A percentile compares a stretch with the other conserved stretches of the same genome.
phyloP scores from a whole-genome alignment of 2,797 vertebrate species.

The Anguilla marmorata region DNA sequence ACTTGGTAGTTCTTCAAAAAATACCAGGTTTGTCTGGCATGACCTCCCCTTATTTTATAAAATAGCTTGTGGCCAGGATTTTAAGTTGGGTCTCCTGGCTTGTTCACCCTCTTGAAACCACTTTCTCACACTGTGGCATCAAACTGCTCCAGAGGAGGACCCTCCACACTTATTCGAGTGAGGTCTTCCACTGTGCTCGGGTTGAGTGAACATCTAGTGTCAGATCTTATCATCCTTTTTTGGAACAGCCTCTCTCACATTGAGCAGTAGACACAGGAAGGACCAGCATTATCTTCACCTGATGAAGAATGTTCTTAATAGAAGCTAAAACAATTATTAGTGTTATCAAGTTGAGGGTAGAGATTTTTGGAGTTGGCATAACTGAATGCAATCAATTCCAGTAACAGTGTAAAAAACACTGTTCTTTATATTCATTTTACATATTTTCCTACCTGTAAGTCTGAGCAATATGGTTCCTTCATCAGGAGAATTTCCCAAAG shows the following conservation, averaged over 20 bases:
- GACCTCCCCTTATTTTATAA: too few species aligned
- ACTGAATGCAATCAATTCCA: too few species aligned
- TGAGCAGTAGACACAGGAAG: background rate
- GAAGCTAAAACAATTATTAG: too few species aligned
- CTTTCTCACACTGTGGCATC: too few species aligned
- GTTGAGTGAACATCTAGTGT: background rate
- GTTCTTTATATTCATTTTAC: background rate
- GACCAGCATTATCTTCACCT: background rate
- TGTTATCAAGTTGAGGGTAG: too few species aligned
- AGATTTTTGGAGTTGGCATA: too few species aligned
- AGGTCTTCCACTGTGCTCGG: background rate
- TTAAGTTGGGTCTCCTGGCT: too few species aligned
- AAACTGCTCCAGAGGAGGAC: background rate
- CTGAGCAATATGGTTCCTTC: background rate
- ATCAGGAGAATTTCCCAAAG: background rate
- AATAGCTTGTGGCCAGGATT: too few species aligned
- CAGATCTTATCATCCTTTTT: background rate
- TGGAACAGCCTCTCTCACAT: background rate
- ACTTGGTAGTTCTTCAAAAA: too few species aligned
- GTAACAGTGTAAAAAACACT: too few species aligned
- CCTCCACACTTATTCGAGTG: background rate
- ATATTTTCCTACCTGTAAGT: background rate
- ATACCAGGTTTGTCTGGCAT: too few species aligned
- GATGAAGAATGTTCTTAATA: slow-evolving; percentile 1
- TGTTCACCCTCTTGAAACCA: too few species aligned